Percentiles rank a stretch among this genome's conserved stretches.
Conservation (phyloP, 2,888 invertebrate genomes). For the Oligia fasciuncula region DNA sequence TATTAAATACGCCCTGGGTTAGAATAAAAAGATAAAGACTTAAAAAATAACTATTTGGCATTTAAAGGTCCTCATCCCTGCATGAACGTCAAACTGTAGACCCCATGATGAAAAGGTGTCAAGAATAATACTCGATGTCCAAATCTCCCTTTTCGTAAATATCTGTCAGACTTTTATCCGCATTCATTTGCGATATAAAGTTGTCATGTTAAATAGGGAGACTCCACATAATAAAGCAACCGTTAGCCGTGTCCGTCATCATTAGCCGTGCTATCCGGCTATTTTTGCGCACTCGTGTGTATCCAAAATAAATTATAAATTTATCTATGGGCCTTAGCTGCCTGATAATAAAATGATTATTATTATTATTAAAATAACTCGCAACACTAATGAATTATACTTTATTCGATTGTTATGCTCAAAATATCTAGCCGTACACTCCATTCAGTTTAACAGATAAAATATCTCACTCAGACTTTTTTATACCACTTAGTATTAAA, state of each 20-base stretch:
- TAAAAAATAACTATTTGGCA: neutral
- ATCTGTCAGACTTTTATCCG: constrained; percentile 55
- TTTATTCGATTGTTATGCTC: constrained; percentile 51
- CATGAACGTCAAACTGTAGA: neutral
- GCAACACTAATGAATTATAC: constrained; percentile 58
- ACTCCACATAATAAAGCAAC: constrained; percentile 69
- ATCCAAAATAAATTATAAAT: constrained; percentile 19
- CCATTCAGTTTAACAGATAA: constrained; percentile 39
- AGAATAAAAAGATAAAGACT: neutral
- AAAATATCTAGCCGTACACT: constrained; percentile 53
- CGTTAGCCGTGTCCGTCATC: constrained; percentile 79
- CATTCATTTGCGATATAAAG: constrained; percentile 59
- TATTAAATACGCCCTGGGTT: neutral
- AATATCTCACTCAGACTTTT: constrained; percentile 50
- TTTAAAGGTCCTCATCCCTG: neutral
- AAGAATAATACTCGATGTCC: constrained; percentile 18
- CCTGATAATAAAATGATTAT: no score
- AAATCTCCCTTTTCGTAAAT: constrained; percentile 37
- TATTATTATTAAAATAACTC: constrained; percentile 44
- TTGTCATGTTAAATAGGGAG: constrained; percentile 64
- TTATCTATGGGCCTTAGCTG: no score
- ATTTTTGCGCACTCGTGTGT: constrained; percentile 70
- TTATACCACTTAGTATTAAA: constrained; percentile 33
- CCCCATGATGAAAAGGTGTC: constrained; percentile 17
- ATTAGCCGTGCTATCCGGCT: constrained; percentile 72